Evolutionary conservation across 1,140 invertebrate genomes (phyloP).

Genomic region (Orchesella cincta): DNA sequence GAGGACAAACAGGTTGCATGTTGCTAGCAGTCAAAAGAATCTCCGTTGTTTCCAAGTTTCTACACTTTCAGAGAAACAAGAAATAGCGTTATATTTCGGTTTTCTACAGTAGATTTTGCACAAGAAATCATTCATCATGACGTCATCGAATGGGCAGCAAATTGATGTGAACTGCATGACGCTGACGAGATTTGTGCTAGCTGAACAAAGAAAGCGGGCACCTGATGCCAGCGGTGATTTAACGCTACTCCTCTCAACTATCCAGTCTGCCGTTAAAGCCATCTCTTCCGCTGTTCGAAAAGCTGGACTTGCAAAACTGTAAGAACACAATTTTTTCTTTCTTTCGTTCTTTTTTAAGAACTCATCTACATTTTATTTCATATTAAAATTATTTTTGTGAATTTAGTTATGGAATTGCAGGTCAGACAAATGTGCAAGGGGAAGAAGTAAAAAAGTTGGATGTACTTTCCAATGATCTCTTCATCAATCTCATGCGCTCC

Average conservation of each 20-base stretch:
- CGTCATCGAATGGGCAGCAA: slow-evolving; percentile 41
- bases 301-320: slow-evolving; percentile 92
- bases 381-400: neutral
- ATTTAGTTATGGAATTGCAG: slow-evolving; percentile 86
- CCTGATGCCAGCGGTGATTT: slow-evolving; percentile 90
- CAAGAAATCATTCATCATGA: too few species aligned
- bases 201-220: slow-evolving; percentile 80
- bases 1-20: too few species aligned
- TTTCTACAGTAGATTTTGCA: too few species aligned
- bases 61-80: too few species aligned
- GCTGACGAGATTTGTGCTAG: slow-evolving; percentile 89
- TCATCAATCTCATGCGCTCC: slow-evolving; percentile 96
- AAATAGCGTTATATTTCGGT: too few species aligned
- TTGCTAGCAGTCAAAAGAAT: too few species aligned
- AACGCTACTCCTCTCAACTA: slow-evolving; percentile 88
- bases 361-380: too few species aligned
- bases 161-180: slow-evolving; percentile 94
- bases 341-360: too few species aligned
- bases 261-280: slow-evolving; percentile 96
- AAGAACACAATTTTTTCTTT: too few species aligned
- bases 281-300: slow-evolving; percentile 94
- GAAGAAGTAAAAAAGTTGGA: slow-evolving; percentile 99
- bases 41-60: too few species aligned
- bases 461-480: slow-evolving; percentile 93
- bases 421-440: slow-evolving; percentile 92